Evolutionary conservation across 2,113 vertebrate species (phyloP), one percentile per base, ranked within the genome.

Genomic region (Thunnus thynnus): DNA sequence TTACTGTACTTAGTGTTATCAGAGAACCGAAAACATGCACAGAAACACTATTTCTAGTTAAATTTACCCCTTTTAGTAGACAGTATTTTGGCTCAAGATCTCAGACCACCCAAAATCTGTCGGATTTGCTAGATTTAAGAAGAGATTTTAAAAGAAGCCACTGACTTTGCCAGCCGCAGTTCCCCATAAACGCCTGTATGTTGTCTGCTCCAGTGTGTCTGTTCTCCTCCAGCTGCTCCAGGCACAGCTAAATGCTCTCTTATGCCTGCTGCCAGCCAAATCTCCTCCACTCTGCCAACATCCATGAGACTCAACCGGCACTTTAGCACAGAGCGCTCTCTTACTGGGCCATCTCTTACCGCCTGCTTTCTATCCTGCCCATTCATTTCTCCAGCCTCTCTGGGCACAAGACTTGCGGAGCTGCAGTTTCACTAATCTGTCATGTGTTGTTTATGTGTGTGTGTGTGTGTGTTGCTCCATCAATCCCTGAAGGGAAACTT

Each of bases 221-320:
- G 69, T 64, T 84, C 57, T 65, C 67, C 4, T 73, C 78, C 87
- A 88, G 88, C 86, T 89, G 86, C 73, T 83, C 32, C 20, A 10
- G 46, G 64, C 69, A 46, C 80, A 68, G 72, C 84, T 89, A 78
- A 84, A 86, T 47, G 76, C 80, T 87, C 77, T 71, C 60, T 79
- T 63, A 69, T 66, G 69, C 50, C 61, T 52, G 61, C 67, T 58
- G 66, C 80, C 82, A 64, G 80, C 72, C 78, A 79, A 76, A 82
- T 77, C 86, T 86, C 74, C 64, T 69, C 51, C 80, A 70, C 54
- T 0, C 81, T 85, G 90, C 86, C 89, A 89, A 85, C 75, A 80
- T 80, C 79, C 81, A 78, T 56, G 56, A 77, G 73, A 17, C 76
- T 85, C 60, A 54, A 36, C 72, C 25, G 5, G 63, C 82, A 8